These are phyloP conservation scores for Iphiclides podalirius DNA, from an alignment of 2,888 invertebrate genomes.

Conservation along the genomic window DNA sequence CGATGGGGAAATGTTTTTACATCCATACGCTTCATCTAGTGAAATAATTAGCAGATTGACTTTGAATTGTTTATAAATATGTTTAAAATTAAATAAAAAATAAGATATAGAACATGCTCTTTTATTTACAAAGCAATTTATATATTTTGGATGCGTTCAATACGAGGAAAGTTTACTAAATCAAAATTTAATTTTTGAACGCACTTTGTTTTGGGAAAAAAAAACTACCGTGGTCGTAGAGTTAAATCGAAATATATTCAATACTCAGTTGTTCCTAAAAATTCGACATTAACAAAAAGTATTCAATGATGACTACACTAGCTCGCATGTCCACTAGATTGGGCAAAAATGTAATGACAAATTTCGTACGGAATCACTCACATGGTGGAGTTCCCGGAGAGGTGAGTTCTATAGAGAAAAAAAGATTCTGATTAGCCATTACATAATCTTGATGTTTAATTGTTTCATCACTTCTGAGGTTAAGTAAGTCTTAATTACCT, in stretches of 20 bases:
- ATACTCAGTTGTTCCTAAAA: slow-evolving; percentile 24
- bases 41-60: not conserved
- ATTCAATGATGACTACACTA: slow-evolving; percentile 58
- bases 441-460: slow-evolving; percentile 52
- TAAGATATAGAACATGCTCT: too few relatives aligned
- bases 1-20: not conserved
- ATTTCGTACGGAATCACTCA: slow-evolving; percentile 62
- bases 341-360: slow-evolving; percentile 68
- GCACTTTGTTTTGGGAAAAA: not conserved
- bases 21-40: not conserved
- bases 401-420: slow-evolving; percentile 57
- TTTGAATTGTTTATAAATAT: not conserved
- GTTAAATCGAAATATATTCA: slow-evolving; percentile 24
- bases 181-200: slow-evolving; percentile 18
- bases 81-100: too few relatives aligned
- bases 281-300: slow-evolving; percentile 17
- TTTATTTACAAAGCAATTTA: too few relatives aligned
- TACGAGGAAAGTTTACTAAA: too few relatives aligned
- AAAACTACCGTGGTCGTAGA: slow-evolving; percentile 21
- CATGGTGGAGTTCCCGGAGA: slow-evolving; percentile 71
- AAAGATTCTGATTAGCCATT: slow-evolving; percentile 44
- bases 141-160: slow-evolving; percentile 43
- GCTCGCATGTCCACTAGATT: slow-evolving; percentile 62
- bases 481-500: too few relatives aligned
- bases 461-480: slow-evolving; percentile 1